phyloP scores from a whole-genome alignment of 2,797 vertebrate genomes.

The Nannoperca australis region DNA sequence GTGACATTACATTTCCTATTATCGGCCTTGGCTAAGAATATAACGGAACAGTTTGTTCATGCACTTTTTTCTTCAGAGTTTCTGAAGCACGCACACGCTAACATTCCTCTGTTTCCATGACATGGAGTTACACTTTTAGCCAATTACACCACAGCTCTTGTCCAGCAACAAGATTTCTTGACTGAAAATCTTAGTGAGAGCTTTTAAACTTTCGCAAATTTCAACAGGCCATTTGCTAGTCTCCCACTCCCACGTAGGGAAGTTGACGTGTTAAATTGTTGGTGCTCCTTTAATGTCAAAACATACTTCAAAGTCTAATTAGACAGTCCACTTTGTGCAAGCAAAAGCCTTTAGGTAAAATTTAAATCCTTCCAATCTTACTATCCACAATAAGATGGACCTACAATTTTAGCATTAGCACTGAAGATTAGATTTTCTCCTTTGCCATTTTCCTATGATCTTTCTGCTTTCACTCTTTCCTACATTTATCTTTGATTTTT shows the following conservation, averaged over 20 bases:
- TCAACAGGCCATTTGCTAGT: not conserved
- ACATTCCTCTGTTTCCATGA: constrained; percentile 6
- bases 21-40: not conserved
- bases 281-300: not conserved
- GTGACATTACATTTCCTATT: not conserved
- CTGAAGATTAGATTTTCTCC: constrained; percentile 20
- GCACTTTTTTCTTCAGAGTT: not conserved
- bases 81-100: not conserved
- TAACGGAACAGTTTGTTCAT: not conserved
- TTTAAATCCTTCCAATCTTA: not conserved
- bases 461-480: constrained; percentile 22
- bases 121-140: constrained; percentile 8
- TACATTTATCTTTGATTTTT: constrained; percentile 29
- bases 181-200: not conserved
- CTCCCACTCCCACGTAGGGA: not conserved
- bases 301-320: not conserved
- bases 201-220: not conserved
- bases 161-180: not conserved
- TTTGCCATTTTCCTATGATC: not conserved
- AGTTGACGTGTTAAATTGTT: not conserved
- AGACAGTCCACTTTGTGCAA: not conserved
- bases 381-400: not conserved
- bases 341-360: constrained; percentile 4
- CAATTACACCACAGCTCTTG: not conserved
- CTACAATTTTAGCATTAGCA: not conserved